A percentile compares a stretch with the other conserved stretches of the same genome.
phyloP scores from a whole-genome alignment of 2,888 invertebrate genomes.

The Lacanobia wlatinum region DNA sequence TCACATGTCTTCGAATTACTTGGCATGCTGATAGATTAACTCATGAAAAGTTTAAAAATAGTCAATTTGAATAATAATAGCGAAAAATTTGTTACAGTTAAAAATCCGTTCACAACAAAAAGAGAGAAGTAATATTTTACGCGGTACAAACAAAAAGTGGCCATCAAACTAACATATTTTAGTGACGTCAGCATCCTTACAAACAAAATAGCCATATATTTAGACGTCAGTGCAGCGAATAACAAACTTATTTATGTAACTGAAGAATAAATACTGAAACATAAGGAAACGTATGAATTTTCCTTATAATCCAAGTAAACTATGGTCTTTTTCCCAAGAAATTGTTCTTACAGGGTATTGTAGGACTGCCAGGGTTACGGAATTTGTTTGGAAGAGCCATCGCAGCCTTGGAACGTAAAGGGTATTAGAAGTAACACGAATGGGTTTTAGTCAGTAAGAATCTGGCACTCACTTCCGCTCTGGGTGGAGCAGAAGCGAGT shows the following conservation, averaged over 20 bases:
- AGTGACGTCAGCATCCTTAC: constrained; percentile 6
- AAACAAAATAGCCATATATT: constrained; percentile 12
- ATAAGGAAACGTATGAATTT: background rate
- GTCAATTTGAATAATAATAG: background rate
- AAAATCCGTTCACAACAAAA: constrained; percentile 6
- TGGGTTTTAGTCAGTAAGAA: too few species aligned
- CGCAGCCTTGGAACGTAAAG: too few species aligned
- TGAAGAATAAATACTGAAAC: constrained; percentile 6
- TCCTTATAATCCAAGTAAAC: background rate
- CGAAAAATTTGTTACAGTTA: background rate
- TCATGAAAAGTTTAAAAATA: background rate
- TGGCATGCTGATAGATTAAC: background rate
- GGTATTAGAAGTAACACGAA: too few species aligned
- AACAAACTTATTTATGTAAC: constrained; percentile 18
- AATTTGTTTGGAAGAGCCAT: too few species aligned
- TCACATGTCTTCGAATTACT: background rate
- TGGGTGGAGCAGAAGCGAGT: too few species aligned
- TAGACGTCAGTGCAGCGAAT: background rate
- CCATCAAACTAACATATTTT: constrained; percentile 26
- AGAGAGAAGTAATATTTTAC: constrained; percentile 35
- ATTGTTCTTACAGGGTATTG: background rate
- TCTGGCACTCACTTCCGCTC: too few species aligned
- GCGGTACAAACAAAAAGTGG: constrained; percentile 34
- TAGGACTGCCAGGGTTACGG: too few species aligned
- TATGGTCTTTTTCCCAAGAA: background rate